Conservation (phyloP, 2,888 invertebrate genomes). For the Strigamia transsilvanica region DNA sequence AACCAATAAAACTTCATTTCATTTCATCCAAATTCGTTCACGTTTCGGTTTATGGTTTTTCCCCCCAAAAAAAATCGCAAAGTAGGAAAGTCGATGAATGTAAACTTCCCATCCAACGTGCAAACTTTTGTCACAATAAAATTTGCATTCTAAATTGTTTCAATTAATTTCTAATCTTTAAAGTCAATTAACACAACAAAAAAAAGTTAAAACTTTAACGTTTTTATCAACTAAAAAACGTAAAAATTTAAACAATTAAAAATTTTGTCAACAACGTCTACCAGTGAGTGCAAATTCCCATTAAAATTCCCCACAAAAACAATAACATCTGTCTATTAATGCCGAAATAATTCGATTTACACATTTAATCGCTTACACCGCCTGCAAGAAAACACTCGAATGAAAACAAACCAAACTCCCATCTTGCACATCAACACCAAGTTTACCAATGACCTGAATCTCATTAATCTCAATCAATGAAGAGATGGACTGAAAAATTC, state of each 20-base stretch:
- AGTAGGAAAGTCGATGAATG: no score
- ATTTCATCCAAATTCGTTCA: no score
- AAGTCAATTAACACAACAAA: no score
- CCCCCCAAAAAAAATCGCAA: no score
- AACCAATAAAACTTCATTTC: no score
- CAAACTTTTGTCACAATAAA: no score
- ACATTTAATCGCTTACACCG: not conserved
- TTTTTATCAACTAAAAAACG: no score
- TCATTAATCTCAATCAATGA: constrained; percentile 26
- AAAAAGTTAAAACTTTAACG: no score
- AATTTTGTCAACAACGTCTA: not conserved
- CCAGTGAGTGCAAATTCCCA: not conserved
- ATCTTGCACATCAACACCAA: constrained; percentile 11
- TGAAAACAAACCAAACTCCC: not conserved
- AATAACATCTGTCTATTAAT: constrained; percentile 4
- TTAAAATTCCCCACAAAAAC: not conserved
- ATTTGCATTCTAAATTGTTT: no score
- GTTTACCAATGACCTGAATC: constrained; percentile 9
- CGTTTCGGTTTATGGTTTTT: no score
- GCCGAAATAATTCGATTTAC: constrained; percentile 1
- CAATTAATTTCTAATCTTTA: no score
- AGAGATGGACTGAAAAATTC: constrained; percentile 20
- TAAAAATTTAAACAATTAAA: not conserved
- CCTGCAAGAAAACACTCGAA: not conserved
- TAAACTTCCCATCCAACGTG: no score